phyloP scores from a whole-genome alignment of 2,113 vertebrate genomes.

The Peromyscus polionotus region DNA sequence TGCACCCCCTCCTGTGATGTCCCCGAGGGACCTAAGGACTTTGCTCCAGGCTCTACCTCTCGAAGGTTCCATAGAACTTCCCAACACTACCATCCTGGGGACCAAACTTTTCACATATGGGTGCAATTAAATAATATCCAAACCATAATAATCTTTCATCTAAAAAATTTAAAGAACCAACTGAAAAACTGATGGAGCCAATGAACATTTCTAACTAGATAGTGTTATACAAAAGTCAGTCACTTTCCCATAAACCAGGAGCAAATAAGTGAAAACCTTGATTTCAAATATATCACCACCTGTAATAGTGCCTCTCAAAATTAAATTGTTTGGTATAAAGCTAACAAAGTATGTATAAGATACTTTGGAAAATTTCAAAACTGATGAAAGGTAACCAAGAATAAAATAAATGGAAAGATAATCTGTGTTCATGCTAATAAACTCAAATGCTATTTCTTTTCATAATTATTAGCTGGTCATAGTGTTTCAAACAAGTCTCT shows the following conservation, averaged over 20 bases:
- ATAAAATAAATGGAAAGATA: background rate
- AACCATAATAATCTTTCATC: background rate
- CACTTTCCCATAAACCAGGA: background rate
- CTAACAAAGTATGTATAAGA: background rate
- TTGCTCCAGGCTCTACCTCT: background rate
- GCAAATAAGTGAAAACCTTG: background rate
- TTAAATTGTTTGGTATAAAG: background rate
- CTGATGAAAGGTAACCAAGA: background rate
- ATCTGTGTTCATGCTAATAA: background rate
- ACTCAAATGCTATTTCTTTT: background rate
- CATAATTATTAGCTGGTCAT: background rate
- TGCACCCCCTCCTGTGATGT: background rate
- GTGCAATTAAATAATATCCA: background rate
- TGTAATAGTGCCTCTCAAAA: background rate
- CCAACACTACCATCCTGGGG: background rate
- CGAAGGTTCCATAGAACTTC: background rate
- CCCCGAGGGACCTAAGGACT: background rate
- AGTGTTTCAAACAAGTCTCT: background rate
- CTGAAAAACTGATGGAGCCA: background rate
- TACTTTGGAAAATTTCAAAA: background rate
- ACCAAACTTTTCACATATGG: background rate
- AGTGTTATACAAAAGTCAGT: background rate
- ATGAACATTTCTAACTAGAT: background rate
- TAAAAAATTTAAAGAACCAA: background rate
- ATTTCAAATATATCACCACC: too few relatives aligned